A percentile compares a stretch with the other conserved stretches of the same genome.
Conservation (phyloP, 1,140 invertebrate species). For the Drosophila orosa region DNA sequence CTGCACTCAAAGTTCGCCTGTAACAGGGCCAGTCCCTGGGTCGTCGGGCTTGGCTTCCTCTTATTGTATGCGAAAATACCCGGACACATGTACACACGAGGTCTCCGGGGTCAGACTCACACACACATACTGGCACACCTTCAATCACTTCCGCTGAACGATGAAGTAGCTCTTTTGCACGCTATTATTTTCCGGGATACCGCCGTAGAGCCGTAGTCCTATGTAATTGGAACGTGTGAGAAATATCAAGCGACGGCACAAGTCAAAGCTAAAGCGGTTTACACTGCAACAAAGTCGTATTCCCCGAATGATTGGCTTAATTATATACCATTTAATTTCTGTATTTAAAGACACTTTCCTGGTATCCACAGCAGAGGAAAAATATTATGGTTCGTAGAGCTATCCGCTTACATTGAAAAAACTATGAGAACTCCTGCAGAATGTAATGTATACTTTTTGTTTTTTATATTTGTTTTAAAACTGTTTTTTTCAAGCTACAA, state of each 20-base stretch:
- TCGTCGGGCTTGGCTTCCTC: conserved; percentile 27
- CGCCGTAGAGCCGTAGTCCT: conserved; percentile 26
- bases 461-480: not conserved
- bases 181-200: conserved; percentile 78
- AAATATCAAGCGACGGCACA: conserved; percentile 72
- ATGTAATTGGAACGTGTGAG: conserved; percentile 84
- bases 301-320: not conserved
- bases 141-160: conserved; percentile 84
- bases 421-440: not conserved
- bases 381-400: not conserved
- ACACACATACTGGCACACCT: conserved; percentile 72
- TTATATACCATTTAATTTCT: not conserved
- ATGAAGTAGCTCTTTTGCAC: conserved; percentile 84
- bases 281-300: conserved; percentile 23
- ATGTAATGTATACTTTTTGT: not conserved
- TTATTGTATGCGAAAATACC: conserved; percentile 69
- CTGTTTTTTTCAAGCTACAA: no score
- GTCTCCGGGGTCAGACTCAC: conserved; percentile 43
- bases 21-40: conserved; percentile 39
- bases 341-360: not conserved
- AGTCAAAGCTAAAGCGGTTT: conserved; percentile 22
- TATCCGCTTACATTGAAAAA: not conserved
- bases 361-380: not conserved
- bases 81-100: conserved; percentile 35
- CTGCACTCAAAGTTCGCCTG: conserved; percentile 77